A percentile compares a stretch with the other conserved stretches of the same genome.
phyloP scores from a whole-genome alignment of 2,888 invertebrate species.

The Elegia similella region DNA sequence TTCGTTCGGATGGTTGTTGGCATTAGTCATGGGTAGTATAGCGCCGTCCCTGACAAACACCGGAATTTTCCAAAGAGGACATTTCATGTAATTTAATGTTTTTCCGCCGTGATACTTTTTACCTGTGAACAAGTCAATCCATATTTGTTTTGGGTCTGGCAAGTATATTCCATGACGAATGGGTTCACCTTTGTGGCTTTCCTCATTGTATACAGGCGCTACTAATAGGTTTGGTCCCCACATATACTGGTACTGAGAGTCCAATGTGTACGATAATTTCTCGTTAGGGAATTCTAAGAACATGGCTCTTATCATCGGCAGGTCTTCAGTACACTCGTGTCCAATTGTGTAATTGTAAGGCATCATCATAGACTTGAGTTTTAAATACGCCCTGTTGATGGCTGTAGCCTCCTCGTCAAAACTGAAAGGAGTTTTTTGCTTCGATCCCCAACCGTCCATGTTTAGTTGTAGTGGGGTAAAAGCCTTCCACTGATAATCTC shows the following conservation, averaged over 20 bases:
- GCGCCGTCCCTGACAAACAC: slow-evolving; percentile 68
- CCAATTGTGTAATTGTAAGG: slow-evolving; percentile 70
- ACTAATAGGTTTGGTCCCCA: slow-evolving; percentile 71
- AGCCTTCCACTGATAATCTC: slow-evolving; percentile 74
- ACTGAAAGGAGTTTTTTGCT: slow-evolving; percentile 64
- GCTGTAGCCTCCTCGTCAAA: slow-evolving; percentile 55
- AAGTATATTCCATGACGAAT: slow-evolving; percentile 60
- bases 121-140: slow-evolving; percentile 69
- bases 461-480: slow-evolving; percentile 72
- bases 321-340: slow-evolving; percentile 52
- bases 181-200: slow-evolving; percentile 32
- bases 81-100: slow-evolving; percentile 54
- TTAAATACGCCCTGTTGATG: slow-evolving; percentile 69
- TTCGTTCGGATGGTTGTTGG: slow-evolving; percentile 64
- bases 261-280: slow-evolving; percentile 49
- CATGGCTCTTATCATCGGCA: slow-evolving; percentile 73
- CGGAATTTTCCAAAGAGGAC: slow-evolving; percentile 69
- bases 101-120: slow-evolving; percentile 67
- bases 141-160: slow-evolving; percentile 56
- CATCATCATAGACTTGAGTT: slow-evolving; percentile 67
- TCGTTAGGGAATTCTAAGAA: slow-evolving; percentile 65
- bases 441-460: slow-evolving; percentile 73
- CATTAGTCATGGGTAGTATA: slow-evolving; percentile 64
- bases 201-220: slow-evolving; percentile 61
- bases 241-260: slow-evolving; percentile 73